phyloP scores from a whole-genome alignment of 2,888 invertebrate genomes.

The Papilio gigon region DNA sequence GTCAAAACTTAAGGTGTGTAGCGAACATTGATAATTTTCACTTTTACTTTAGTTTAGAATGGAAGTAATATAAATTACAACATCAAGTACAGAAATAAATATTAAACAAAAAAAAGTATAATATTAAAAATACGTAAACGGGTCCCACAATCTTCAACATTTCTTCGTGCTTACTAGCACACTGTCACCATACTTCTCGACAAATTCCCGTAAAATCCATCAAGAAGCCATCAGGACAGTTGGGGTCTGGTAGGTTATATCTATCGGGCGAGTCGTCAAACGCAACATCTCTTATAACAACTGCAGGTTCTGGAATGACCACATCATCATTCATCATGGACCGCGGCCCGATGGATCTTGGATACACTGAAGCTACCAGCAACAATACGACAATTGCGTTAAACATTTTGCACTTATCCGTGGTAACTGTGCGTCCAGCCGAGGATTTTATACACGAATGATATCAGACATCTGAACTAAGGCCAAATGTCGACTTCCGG shows the following conservation, averaged over 20 bases:
- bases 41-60: not conserved
- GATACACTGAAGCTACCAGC: constrained; percentile 18
- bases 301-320: constrained; percentile 47
- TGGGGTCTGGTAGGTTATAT: constrained; percentile 16
- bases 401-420: constrained; percentile 37
- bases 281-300: constrained; percentile 52
- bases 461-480: constrained; percentile 42
- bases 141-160: not conserved
- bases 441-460: constrained; percentile 42
- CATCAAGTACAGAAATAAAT: not conserved
- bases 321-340: constrained; percentile 33
- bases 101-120: not conserved
- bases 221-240: constrained; percentile 59
- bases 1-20: too few species aligned
- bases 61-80: not conserved
- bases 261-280: constrained; percentile 61
- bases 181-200: constrained; percentile 67
- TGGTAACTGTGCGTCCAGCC: constrained; percentile 41
- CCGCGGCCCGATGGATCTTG: constrained; percentile 29
- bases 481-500: constrained; percentile 48
- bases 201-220: constrained; percentile 60
- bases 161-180: not conserved
- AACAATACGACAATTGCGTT: constrained; percentile 25
- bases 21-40: not conserved
- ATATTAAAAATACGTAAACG: not conserved